Percentiles rank a stretch among this genome's conserved stretches.
Conservation (phyloP, 1,140 invertebrate genomes). For the Pogonomyrmex barbatus region DNA sequence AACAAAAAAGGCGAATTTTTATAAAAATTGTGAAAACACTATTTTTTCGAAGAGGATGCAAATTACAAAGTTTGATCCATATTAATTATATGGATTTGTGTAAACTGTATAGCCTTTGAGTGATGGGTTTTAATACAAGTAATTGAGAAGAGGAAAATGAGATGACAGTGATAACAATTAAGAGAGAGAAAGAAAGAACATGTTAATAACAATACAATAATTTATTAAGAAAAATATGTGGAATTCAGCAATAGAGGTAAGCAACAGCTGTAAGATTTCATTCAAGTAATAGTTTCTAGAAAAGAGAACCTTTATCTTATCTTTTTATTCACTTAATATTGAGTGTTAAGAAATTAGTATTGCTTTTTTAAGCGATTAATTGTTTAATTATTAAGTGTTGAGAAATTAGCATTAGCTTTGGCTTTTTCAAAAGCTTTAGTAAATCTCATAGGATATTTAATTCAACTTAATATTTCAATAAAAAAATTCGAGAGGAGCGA, state of each 20-base stretch:
- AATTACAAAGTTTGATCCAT: not conserved
- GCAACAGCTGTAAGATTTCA: slow-evolving; percentile 8
- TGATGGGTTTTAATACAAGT: not conserved
- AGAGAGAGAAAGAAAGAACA: not conserved
- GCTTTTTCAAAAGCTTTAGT: not conserved
- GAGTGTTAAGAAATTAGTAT: not conserved
- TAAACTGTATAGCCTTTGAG: not conserved
- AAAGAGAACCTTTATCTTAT: not conserved
- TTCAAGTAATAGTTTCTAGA: slow-evolving; percentile 7
- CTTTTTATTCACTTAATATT: not conserved
- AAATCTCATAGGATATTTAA: slow-evolving; percentile 6
- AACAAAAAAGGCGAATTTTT: not conserved
- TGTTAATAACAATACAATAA: not conserved
- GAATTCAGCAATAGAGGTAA: not conserved
- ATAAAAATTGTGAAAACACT: not conserved
- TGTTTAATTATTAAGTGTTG: not conserved
- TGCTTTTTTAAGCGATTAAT: slow-evolving; percentile 1
- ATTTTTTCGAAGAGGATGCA: not conserved
- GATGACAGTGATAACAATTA: slow-evolving; percentile 7
- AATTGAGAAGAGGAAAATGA: not conserved
- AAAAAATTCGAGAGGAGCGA: not conserved
- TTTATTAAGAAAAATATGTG: not conserved
- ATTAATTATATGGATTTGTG: not conserved
- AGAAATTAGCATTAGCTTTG: not conserved
- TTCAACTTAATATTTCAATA: not conserved